A percentile compares a stretch with the other conserved stretches of the same genome.
phyloP scores from a whole-genome alignment of 2,113 vertebrate species.

The Chloropsis cyanopogon region DNA sequence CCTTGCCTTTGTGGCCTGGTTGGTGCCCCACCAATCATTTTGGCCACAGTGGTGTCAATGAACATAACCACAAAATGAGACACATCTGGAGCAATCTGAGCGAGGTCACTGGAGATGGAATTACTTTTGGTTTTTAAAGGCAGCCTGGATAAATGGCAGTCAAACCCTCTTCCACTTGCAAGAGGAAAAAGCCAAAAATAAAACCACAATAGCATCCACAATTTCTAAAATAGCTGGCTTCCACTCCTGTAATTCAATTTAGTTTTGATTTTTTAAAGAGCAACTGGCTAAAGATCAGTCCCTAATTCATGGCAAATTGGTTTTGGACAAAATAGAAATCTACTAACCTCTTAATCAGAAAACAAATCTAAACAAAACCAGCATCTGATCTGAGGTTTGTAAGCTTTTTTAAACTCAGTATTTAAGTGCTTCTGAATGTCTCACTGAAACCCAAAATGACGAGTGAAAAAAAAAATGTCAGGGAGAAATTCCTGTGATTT shows the following conservation, averaged over 20 bases:
- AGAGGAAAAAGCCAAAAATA: neutral
- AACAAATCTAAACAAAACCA: slow-evolving; percentile 14
- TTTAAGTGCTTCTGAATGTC: neutral
- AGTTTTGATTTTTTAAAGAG: neutral
- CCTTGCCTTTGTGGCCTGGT: neutral
- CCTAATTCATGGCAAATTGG: neutral
- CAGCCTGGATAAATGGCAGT: neutral
- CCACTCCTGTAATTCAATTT: neutral
- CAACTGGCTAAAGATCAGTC: neutral
- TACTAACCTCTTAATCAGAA: slow-evolving; percentile 5
- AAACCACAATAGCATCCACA: neutral
- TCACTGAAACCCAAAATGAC: neutral
- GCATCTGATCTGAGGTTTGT: neutral
- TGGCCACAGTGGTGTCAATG: neutral
- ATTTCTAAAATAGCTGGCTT: neutral
- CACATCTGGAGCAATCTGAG: neutral
- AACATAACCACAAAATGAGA: slow-evolving; percentile 20
- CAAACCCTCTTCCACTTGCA: neutral
- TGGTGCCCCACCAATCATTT: neutral
- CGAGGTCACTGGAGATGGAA: neutral
- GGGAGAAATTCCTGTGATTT: neutral
- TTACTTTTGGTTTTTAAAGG: neutral
- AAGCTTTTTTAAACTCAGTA: neutral
- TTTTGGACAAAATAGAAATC: neutral
- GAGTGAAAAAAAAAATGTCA: neutral